A percentile compares a stretch with the other conserved stretches of the same genome.
phyloP scores from a whole-genome alignment of 1,140 invertebrate genomes.

The Caenorhabditis elegans region WBcel235 BX284606.5:13628501-13629000 shows the following conservation, averaged over 20 bases:
- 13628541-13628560: constrained; percentile 75
- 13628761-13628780: no score
- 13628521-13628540: constrained; percentile 74
- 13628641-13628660: constrained; percentile 68
- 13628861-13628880: constrained; percentile 80
- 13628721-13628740: no score
- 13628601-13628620: constrained; percentile 83
- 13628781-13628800: constrained; percentile 9
- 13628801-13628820: constrained; percentile 74
- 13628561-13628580: constrained; percentile 83
- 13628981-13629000: constrained; percentile 88
- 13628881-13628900: constrained; percentile 76
- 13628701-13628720: no score
- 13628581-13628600: constrained; percentile 87
- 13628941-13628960: constrained; percentile 84
- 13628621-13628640: constrained; percentile 87
- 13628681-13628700: no score
- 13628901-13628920: constrained; percentile 74
- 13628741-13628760: no score
- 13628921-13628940: constrained; percentile 85
- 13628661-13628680: no score
- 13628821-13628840: constrained; percentile 97
- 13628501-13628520: constrained; percentile 80
- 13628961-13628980: constrained; percentile 84
- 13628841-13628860: constrained; percentile 92